Conservation (phyloP, 2,888 invertebrate genomes). For the Xanthorhoe spadicearia region DNA sequence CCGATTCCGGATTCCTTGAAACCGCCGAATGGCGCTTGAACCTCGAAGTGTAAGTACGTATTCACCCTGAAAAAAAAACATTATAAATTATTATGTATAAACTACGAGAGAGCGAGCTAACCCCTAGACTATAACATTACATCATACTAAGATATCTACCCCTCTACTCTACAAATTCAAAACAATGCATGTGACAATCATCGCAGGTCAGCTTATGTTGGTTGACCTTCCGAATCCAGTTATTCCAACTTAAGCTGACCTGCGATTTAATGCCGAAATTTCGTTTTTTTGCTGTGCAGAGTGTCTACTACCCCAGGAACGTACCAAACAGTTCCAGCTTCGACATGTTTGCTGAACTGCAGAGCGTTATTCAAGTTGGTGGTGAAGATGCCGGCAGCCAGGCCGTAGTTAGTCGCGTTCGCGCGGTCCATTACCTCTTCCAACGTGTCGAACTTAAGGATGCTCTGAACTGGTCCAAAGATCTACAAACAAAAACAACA, state of each 20-base stretch:
- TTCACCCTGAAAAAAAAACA: conserved; percentile 62
- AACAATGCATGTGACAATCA: no score
- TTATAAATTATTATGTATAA: neutral
- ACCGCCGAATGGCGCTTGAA: conserved; percentile 93
- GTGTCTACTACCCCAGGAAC: no score
- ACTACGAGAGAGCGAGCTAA: no score
- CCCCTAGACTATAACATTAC: no score
- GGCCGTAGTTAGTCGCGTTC: conserved; percentile 91
- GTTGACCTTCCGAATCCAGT: no score
- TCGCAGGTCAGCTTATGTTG: no score
- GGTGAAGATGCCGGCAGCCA: no score
- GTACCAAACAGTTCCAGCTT: conserved; percentile 92
- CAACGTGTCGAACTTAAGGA: conserved; percentile 91
- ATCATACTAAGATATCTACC: no score
- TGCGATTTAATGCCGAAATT: no score
- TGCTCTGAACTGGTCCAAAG: conserved; percentile 95
- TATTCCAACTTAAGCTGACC: no score
- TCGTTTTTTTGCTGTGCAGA: no score
- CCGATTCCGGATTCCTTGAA: conserved; percentile 93
- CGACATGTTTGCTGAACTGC: conserved; percentile 88
- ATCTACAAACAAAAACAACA: conserved; percentile 87
- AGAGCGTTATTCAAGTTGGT: conserved; percentile 91
- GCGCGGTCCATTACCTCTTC: conserved; percentile 93
- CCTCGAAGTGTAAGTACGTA: conserved; percentile 85
- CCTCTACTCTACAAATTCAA: no score